A percentile compares a stretch with the other conserved stretches of the same genome.
phyloP scores from a whole-genome alignment of 2,113 vertebrate species.

The mouse (Mus musculus) region GRCm39 chr1:19297001-19297500 shows the following conservation, averaged over 20 bases:
- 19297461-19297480: not conserved
- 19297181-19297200: not conserved
- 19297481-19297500: not conserved
- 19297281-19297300: not conserved
- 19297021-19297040: not conserved
- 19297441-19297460: not conserved
- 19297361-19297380: not conserved
- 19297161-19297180: fast-evolving
- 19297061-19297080: fast-evolving
- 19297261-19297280: not conserved
- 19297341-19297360: not conserved
- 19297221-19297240: not conserved
- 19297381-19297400: not conserved
- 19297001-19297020: conserved; percentile 50
- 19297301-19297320: not conserved
- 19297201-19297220: fast-evolving
- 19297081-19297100: fast-evolving
- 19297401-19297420: not conserved
- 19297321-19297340: not conserved
- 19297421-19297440: not conserved
- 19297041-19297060: too few relatives aligned
- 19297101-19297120: not conserved
- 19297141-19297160: not conserved
- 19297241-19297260: not conserved
- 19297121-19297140: not conserved